Evolutionary conservation across 1,140 invertebrate genomes (phyloP).

Genomic region (Cydia amplana): DNA sequence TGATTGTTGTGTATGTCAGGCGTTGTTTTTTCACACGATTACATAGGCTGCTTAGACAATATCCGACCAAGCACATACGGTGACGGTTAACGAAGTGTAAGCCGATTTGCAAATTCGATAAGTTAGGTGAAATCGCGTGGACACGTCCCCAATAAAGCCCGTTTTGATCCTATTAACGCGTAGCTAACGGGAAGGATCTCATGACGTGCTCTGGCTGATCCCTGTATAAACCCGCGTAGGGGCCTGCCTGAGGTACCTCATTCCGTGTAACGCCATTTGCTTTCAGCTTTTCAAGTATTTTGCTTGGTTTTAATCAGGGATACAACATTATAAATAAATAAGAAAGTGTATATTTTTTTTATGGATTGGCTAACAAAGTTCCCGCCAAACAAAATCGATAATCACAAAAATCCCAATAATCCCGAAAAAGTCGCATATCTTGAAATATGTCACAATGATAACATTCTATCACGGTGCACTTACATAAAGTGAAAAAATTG

Average conservation of each 20-base stretch:
- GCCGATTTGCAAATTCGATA: slow-evolving; percentile 77
- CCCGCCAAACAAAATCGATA: too few relatives aligned
- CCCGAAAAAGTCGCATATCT: too few relatives aligned
- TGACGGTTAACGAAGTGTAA: slow-evolving; percentile 74
- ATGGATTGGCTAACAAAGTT: too few relatives aligned
- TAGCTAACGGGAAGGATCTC: slow-evolving; percentile 70
- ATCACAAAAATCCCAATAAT: too few relatives aligned
- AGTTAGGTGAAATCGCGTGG: slow-evolving; percentile 77
- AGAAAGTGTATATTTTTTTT: too few relatives aligned
- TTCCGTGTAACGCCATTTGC: slow-evolving; percentile 40
- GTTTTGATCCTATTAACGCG: slow-evolving; percentile 77
- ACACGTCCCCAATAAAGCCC: slow-evolving; percentile 74
- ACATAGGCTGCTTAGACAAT: slow-evolving; percentile 28
- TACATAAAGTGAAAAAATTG: too few relatives aligned
- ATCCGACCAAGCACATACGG: slow-evolving; percentile 45
- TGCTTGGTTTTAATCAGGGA: neutral
- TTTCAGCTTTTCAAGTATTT: neutral
- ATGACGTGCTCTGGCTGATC: slow-evolving; percentile 61
- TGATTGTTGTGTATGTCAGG: too few relatives aligned
- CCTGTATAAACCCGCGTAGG: slow-evolving; percentile 54
- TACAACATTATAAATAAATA: neutral
- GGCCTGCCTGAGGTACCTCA: slow-evolving; percentile 55
- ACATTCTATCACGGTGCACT: too few relatives aligned
- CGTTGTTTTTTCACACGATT: neutral
- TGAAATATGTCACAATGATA: too few relatives aligned